These are phyloP conservation scores for Tauraco erythrolophus DNA, from an alignment of 2,113 vertebrate genomes.

Conservation along the genomic window DNA sequence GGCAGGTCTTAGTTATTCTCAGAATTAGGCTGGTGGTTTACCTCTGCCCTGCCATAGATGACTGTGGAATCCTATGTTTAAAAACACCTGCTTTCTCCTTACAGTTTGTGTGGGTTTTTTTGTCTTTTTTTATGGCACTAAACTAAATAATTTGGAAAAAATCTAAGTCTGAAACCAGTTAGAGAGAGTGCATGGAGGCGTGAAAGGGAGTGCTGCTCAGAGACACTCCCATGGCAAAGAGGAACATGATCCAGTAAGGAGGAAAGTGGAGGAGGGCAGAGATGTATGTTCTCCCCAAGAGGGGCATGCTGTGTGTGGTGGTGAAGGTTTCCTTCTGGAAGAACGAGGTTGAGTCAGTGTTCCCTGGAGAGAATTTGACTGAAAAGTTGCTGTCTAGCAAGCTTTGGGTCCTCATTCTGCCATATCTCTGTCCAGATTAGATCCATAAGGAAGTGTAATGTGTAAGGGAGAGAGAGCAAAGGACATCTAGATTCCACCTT, in stretches of 20 bases:
- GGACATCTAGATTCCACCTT: not conserved
- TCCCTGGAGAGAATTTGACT: not conserved
- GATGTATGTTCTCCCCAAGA: too few relatives aligned
- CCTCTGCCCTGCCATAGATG: not conserved
- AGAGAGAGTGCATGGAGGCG: not conserved
- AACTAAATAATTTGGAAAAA: not conserved
- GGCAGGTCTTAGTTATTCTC: not conserved
- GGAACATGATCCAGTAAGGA: not conserved
- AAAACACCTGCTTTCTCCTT: not conserved
- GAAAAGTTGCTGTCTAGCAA: not conserved
- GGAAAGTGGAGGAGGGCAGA: not conserved
- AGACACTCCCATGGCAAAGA: not conserved
- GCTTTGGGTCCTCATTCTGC: not conserved
- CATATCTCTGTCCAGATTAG: not conserved
- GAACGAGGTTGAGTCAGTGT: not conserved
- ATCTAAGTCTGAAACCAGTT: not conserved
- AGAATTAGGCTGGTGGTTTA: not conserved
- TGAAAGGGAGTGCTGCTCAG: not conserved
- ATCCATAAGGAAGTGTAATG: not conserved
- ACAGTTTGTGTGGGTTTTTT: not conserved
- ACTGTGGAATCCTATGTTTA: not conserved
- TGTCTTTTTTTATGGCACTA: not conserved
- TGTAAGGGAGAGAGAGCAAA: not conserved
- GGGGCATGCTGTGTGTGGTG: not conserved
- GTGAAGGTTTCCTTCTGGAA: not conserved